Percentiles rank a stretch among this genome's conserved stretches.
These are phyloP conservation scores for Drosophila heteroneura DNA, from an alignment of 2,888 invertebrate genomes.

Conservation along the genomic window DNA sequence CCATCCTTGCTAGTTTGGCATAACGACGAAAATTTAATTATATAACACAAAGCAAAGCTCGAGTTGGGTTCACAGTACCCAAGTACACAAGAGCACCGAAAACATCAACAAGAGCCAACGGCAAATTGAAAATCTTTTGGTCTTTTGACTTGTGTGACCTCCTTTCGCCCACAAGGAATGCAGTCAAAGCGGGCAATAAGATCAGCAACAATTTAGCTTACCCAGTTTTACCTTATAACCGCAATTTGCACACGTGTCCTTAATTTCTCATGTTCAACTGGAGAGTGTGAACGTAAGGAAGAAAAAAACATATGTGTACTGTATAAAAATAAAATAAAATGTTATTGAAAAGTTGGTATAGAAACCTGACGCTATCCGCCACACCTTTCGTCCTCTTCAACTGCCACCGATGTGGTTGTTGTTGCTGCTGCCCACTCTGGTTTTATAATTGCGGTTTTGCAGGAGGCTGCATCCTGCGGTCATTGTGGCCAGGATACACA, in stretches of 20 bases:
- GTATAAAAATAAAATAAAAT: conserved; percentile 37
- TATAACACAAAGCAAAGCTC: conserved; percentile 68
- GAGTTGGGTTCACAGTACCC: conserved; percentile 1
- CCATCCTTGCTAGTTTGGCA: conserved; percentile 54
- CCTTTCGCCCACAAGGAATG: not conserved
- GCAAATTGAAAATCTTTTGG: conserved; percentile 52
- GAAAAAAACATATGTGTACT: not conserved
- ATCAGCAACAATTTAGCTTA: conserved; percentile 16
- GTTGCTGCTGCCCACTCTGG: conserved; percentile 34
- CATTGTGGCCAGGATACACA: conserved; percentile 64
- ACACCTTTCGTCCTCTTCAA: conserved; percentile 4
- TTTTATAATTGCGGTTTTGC: conserved; percentile 77
- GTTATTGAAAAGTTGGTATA: conserved; percentile 56
- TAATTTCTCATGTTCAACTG: conserved; percentile 53
- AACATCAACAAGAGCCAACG: conserved; percentile 57
- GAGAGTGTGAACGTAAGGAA: conserved; percentile 50
- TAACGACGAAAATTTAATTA: conserved; percentile 79
- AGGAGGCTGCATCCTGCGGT: conserved; percentile 69
- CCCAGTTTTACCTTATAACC: conserved; percentile 50
- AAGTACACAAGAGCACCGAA: conserved; percentile 30
- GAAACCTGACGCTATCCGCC: conserved; percentile 12
- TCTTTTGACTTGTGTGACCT: conserved; percentile 47
- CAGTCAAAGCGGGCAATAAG: not conserved
- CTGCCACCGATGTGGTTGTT: not conserved
- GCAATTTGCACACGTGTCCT: conserved; percentile 70